Base-by-base conservation (phyloP, 2,113 vertebrate genomes). In the Macquaria ambigua region DNA sequence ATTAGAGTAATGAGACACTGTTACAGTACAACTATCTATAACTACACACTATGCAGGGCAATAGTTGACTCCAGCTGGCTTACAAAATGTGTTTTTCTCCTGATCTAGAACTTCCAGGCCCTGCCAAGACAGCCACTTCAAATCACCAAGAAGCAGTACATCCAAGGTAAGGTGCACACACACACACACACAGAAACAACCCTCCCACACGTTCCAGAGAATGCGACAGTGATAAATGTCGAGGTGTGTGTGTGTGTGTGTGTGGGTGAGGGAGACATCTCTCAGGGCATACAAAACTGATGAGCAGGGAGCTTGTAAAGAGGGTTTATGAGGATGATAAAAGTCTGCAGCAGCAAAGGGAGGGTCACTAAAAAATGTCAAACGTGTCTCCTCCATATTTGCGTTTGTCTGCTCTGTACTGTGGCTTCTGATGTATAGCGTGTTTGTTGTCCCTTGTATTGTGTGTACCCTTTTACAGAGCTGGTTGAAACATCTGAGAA, bases 41-140 rank as follows among this genome's bases (percentile, higher is more conserved):
- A 63, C 66, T 31, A 25, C 53, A 41, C 23, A 34, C n/a, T 52
- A 20, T 18, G 15, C 59, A 53, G 64, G 3, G 23, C 14, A 21
- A 14, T 9, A 6, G 9, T 55, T 72, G 34, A 74, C 62, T 84
- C 37, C 62, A 50, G 37, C 61, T 71, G 48, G 10, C 62, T 89
- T 18, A 66, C 48, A 50, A 37, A 73, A 2, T 81, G 9, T 89
- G 15, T 89, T 10, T 31, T 83, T 74, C 53, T 48, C 37, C 37
- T 12, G 0, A 69, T 67, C 66, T 74, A 96, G 95, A 96, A 96
- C 85, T 95, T 96, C 82, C 95, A 96, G 86, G 93, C 95, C 8
- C 77, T 96, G 50, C 95, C 95, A 5, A 94, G 92, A 72, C 93
- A 95, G 74, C 92, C 95, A 1, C 81, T 96, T 28, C 91, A 93